Evolutionary conservation across 2,888 invertebrate genomes (phyloP).

Genomic region (Cerastis leucographa): DNA sequence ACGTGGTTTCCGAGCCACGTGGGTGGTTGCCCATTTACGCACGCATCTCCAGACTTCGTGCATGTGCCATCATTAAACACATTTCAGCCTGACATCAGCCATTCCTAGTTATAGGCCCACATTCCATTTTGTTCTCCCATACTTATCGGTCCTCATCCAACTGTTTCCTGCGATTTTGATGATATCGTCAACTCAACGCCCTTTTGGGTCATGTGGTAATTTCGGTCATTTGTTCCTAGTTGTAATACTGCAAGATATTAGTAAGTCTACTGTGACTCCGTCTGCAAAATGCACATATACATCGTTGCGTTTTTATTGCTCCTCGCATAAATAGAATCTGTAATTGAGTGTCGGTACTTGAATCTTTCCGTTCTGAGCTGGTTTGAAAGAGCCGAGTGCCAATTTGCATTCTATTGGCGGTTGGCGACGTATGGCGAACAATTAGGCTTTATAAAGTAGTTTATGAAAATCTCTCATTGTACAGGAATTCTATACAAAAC

Average conservation of each 20-base stretch:
- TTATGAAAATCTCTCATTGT: no score
- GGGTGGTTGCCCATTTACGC: no score
- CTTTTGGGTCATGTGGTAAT: neutral
- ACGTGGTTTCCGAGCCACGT: no score
- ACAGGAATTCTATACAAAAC: no score
- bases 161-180: neutral
- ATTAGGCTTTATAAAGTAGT: no score
- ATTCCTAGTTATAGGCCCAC: neutral
- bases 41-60: neutral
- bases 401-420: constrained; percentile 36
- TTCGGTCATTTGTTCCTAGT: neutral
- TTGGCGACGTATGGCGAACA: neutral
- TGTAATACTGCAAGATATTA: neutral
- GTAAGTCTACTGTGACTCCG: neutral
- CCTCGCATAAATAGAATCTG: constrained; percentile 40
- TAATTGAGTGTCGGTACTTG: constrained; percentile 36
- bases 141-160: neutral
- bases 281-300: constrained; percentile 28
- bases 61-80: neutral
- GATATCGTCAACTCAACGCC: neutral
- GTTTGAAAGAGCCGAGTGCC: constrained; percentile 45
- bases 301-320: constrained; percentile 47
- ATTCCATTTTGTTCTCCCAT: neutral
- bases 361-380: constrained; percentile 37
- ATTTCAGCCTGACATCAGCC: neutral